Base-by-base conservation (phyloP, 2,888 invertebrate genomes). In the Glaucopsyche alexis region DNA sequence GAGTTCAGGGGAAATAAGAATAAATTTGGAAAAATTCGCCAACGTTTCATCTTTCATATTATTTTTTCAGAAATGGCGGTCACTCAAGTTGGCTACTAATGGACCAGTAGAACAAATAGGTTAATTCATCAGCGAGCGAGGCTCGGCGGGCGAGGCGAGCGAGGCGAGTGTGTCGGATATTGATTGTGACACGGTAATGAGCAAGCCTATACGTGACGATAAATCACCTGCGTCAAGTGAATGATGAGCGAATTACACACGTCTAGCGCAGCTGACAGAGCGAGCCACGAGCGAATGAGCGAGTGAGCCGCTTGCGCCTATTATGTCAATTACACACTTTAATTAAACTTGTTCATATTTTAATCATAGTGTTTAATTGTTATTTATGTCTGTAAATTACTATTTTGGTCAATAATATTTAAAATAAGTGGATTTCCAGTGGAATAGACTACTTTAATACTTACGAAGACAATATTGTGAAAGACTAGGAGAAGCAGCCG, bases 111-210 rank as follows among this genome's bases (percentile, higher is more conserved):
- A 79, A 80, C 82, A 81, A 83, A 82, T 83, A 81, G 81, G 83
- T 79, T 80, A 82, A 87, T 85, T 84, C 84, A 87, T 86, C 85
- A 85, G 84, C 79, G 81, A 79, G 76, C 76, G 75, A 77, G 76
- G 78, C 78, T 16, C 29, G 60, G 55, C 55, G 55, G n/a, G 50
- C n/a, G 55, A 60, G 13, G 60, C 38, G 60, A 38, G 60, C 29
- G 60, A 19, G 29, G 29, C 29, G 29, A 60, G 29, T 19, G 13
- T 60, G 83, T 80, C 80, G 81, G 87, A 87, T 89, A 90, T 90
- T 88, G 90, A 89, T 90, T 87, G 87, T 88, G 87, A 88, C 85
- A 82, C 81, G 82, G 84, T 89, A 89, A 91, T 90, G 82, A 85
- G 80, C 78, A 81, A 80, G 82, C 81, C 80, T 80, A 80, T 81